Conservation (phyloP, 2,888 invertebrate species). For the Euzophera pinguis region DNA sequence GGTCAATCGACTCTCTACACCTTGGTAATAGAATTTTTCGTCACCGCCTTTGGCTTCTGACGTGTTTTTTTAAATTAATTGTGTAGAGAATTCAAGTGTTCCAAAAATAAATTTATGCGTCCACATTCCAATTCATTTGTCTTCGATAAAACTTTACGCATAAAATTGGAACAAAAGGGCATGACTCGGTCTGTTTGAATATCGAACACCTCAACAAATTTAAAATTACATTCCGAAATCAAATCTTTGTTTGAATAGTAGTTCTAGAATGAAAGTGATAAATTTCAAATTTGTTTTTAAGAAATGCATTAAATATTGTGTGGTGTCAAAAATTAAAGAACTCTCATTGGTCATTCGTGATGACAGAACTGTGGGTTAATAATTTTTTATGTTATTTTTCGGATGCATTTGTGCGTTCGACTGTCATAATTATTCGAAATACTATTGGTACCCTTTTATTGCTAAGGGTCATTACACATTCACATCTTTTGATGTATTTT, state of each 20-base stretch:
- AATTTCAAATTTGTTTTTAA: background rate
- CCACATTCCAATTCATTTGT: conserved; percentile 26
- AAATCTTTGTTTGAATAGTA: background rate
- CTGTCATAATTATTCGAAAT: conserved; percentile 20
- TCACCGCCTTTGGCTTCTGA: too few species aligned
- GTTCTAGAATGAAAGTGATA: background rate
- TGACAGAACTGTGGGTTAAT: conserved; percentile 21
- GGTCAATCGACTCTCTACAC: too few species aligned
- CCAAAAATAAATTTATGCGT: conserved; percentile 8
- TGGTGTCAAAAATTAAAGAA: conserved; percentile 17
- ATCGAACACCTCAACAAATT: conserved; percentile 1
- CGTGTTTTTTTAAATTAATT: background rate
- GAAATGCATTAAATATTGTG: background rate
- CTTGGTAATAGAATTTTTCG: background rate
- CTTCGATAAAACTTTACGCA: conserved; percentile 22
- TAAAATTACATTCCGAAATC: background rate
- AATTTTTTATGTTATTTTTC: conserved; percentile 16
- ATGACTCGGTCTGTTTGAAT: conserved; percentile 21
- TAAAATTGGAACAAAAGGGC: conserved; percentile 22
- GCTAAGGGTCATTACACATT: conserved; percentile 1
- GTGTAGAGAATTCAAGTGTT: background rate
- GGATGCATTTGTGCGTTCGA: conserved; percentile 12
- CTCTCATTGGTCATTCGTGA: conserved; percentile 23
- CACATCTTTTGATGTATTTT: too few species aligned
- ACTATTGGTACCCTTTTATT: conserved; percentile 18